phyloP scores from a whole-genome alignment of 2,797 vertebrate genomes.

The Smutsia temminckii region DNA sequence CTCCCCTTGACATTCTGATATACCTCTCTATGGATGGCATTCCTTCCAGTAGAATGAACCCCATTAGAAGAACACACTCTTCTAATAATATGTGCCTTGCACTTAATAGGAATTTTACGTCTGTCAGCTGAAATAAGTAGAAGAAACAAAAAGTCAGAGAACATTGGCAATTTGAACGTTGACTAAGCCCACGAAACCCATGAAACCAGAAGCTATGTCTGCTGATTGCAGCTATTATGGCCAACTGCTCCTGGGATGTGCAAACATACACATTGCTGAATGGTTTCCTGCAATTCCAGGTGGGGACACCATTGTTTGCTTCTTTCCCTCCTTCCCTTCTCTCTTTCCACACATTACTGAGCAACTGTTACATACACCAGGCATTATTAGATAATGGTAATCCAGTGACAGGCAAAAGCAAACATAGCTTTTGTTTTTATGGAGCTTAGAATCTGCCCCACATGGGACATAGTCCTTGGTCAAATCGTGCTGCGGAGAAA shows the following conservation, averaged over 20 bases:
- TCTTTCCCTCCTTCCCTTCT: neutral
- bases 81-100: neutral
- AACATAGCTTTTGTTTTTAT: neutral
- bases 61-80: neutral
- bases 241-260: neutral
- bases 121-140: neutral
- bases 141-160: conserved; percentile 19
- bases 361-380: neutral
- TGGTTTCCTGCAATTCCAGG: neutral
- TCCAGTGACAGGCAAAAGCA: neutral
- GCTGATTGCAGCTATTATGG: neutral
- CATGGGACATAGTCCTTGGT: neutral
- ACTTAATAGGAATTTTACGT: neutral
- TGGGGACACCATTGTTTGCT: neutral
- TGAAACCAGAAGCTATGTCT: neutral
- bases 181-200: neutral
- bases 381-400: neutral
- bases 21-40: neutral
- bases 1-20: neutral
- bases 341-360: neutral
- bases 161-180: neutral
- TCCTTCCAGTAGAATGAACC: neutral
- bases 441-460: neutral
- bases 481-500: neutral
- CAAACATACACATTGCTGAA: neutral